These are phyloP conservation scores for Ophion obscuratus DNA, from an alignment of 2,888 invertebrate genomes.

Conservation along the genomic window DNA sequence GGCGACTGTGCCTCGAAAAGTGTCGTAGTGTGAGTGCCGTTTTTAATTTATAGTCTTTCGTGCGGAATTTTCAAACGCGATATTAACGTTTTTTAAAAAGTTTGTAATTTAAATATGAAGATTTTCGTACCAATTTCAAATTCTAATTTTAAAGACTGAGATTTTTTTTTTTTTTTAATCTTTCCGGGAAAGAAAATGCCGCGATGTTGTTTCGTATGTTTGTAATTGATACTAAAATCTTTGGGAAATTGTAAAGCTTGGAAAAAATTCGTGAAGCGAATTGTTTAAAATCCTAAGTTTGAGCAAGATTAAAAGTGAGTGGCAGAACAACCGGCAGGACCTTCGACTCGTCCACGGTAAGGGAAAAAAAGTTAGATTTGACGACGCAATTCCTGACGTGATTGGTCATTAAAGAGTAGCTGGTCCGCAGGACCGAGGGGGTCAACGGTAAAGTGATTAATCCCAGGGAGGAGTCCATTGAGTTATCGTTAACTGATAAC, in stretches of 20 bases:
- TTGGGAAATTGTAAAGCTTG: not conserved
- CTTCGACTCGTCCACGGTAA: not conserved
- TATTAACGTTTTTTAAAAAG: not conserved
- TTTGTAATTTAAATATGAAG: not conserved
- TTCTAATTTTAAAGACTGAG: slow-evolving; percentile 9
- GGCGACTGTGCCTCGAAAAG: slow-evolving; percentile 10
- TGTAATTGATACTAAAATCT: not conserved
- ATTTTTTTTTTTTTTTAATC: not conserved
- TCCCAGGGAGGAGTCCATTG: slow-evolving; percentile 8
- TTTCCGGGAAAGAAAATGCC: not conserved
- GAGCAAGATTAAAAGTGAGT: not conserved
- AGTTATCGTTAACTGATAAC: not conserved
- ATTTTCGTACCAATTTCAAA: not conserved
- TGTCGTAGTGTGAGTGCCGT: not conserved
- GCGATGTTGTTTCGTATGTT: not conserved
- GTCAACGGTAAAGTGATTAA: slow-evolving; percentile 7
- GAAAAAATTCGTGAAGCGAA: not conserved
- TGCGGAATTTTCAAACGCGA: not conserved
- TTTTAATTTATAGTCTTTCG: not conserved
- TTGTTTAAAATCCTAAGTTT: not conserved
- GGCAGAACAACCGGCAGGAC: not conserved
- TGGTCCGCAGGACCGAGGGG: not conserved
- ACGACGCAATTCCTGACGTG: too few relatives aligned
- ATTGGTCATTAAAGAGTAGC: slow-evolving; percentile 8
- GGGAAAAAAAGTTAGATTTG: not conserved